phyloP scores from a whole-genome alignment of 2,113 vertebrate species.

The Sterrhoptilus dennistouni region DNA sequence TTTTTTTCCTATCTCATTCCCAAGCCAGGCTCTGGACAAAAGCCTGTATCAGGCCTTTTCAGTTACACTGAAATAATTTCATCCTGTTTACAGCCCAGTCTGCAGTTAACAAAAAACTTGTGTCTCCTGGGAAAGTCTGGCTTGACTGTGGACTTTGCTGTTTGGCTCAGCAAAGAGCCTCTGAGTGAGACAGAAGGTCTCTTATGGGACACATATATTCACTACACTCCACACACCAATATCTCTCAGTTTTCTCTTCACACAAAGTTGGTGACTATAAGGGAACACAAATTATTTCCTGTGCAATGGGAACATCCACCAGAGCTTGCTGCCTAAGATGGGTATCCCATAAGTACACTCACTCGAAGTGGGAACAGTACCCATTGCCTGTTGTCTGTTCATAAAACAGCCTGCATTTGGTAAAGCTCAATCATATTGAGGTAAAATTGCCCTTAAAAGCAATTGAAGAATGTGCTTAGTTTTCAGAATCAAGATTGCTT shows the following conservation, averaged over 20 bases:
- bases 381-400: background rate
- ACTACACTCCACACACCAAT: background rate
- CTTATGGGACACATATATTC: background rate
- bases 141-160: background rate
- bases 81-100: background rate
- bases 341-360: background rate
- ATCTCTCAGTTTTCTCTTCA: background rate
- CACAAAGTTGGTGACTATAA: background rate
- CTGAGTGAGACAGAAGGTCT: background rate
- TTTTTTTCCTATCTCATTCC: background rate
- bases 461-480: background rate
- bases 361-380: background rate
- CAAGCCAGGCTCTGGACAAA: background rate
- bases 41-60: background rate
- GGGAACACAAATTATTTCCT: background rate
- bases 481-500: background rate
- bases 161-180: background rate
- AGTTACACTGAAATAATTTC: background rate
- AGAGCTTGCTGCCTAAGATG: background rate
- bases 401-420: background rate
- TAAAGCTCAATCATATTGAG: background rate
- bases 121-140: background rate
- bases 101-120: background rate
- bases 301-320: fast-evolving
- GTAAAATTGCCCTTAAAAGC: background rate